Base-by-base conservation (phyloP, 2,888 invertebrate species). In the Nematopogon swammerdamellus region DNA sequence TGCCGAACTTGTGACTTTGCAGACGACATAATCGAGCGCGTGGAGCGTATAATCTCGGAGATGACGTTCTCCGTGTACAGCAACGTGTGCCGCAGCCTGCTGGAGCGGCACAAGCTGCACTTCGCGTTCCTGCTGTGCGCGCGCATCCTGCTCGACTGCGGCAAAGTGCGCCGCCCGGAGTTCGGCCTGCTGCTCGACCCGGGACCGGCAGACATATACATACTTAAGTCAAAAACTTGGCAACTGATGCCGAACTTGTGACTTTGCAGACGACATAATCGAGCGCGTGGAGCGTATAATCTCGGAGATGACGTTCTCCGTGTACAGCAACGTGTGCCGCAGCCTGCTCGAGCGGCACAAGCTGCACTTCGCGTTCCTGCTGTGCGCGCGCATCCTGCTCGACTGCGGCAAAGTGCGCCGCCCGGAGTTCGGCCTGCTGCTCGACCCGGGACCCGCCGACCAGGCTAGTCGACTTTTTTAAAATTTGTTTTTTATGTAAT, bases 341-440 rank as follows among this genome's bases (percentile, higher is more conserved):
- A 93, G 94, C 55, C 82, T 96, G 49, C 95, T 96, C 62, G 95
- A 95, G 63, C 87, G 86, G 53, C 91, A 96, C 72, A 95, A 95
- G 71, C 73, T 95, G 14, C 81, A 93, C 54, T 95, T 93, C 68
- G 92, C 90, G 6, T 88, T 92, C 60, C 79, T 91, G 19, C 64
- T 91, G 20, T 86, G 88, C 55, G 84, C 84, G 0, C 75, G 92
- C 42, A 85, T 91, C 16, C 68, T 85, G 55, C 72, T 89, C 57
- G 85, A 87, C 51, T 70, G 76, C 1, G 80, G 82, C 0, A 59
- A 75, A 44, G 84, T 92, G 18, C 75, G 87, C 46, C 60, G 63
- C 4, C 71, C 68, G 0, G 92, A 93, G 63, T 89, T 92, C 80
- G 83, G 87, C 58, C 91, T 89, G 65, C 70, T 95, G 46, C 72